Conservation (phyloP, 2,888 invertebrate species). For the Lasioglossum zephyrum region DNA sequence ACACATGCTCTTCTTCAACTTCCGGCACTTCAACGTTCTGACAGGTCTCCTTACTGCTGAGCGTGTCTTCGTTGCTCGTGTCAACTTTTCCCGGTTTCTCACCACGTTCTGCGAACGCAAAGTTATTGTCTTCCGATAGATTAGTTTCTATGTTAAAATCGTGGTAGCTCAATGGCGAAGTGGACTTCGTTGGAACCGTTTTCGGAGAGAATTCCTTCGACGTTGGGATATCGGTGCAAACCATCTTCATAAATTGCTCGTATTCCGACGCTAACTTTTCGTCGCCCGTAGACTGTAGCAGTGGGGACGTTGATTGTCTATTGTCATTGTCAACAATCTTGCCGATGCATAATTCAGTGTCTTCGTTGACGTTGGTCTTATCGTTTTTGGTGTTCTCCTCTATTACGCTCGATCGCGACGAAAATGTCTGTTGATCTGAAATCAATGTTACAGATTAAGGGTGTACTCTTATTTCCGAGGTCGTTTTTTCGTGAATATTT, state of each 20-base stretch:
- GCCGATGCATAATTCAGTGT: constrained; percentile 21
- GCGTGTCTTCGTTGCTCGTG: constrained; percentile 36
- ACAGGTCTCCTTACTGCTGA: constrained; percentile 35
- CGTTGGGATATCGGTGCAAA: constrained; percentile 79
- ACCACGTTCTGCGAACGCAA: constrained; percentile 26
- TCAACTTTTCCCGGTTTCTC: constrained; percentile 36
- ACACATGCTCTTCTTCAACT: constrained; percentile 26
- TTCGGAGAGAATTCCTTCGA: constrained; percentile 59
- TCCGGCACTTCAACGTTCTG: constrained; percentile 27
- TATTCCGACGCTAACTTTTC: constrained; percentile 85
- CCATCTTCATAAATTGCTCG: constrained; percentile 87
- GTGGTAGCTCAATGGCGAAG: constrained; percentile 68
- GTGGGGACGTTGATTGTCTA: constrained; percentile 43
- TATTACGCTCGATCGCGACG: constrained; percentile 27
- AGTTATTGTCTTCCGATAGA: constrained; percentile 58
- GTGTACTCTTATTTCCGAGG: not conserved
- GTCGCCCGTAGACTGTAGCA: constrained; percentile 65
- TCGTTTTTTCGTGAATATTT: not conserved
- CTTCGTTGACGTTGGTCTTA: constrained; percentile 32
- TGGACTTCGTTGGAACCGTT: constrained; percentile 29
- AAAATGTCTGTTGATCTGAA: constrained; percentile 48
- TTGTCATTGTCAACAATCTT: constrained; percentile 44
- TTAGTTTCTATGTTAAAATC: constrained; percentile 73
- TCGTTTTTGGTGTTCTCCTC: constrained; percentile 46
- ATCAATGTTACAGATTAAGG: constrained; percentile 18